Conservation (phyloP, 2,797 vertebrate species). For the Pachyuromys duprasi region DNA sequence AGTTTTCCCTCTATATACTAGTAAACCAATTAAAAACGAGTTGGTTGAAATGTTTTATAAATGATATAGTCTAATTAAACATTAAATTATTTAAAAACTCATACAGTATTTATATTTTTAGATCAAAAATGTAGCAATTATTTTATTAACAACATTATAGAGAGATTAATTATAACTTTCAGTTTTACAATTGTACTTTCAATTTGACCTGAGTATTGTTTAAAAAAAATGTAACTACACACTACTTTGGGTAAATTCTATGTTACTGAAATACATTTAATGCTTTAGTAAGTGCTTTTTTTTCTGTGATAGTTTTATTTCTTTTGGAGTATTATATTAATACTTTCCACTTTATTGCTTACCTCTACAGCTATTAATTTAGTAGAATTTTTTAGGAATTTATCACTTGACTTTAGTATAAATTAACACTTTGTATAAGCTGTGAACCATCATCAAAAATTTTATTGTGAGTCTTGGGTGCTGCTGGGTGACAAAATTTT, state of each 20-base stretch:
- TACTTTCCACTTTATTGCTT: background rate
- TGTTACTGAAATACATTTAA: background rate
- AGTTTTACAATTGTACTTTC: conserved; percentile 60
- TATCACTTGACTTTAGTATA: conserved; percentile 60
- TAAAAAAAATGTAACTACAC: conserved; percentile 54
- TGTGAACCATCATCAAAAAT: background rate
- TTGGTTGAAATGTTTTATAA: conserved; percentile 9
- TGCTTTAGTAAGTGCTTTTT: conserved; percentile 7
- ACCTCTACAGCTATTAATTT: background rate
- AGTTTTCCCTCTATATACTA: background rate
- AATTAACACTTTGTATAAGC: background rate
- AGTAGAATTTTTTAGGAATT: background rate
- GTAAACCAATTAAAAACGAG: background rate
- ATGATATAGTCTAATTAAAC: background rate
- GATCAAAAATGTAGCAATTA: background rate
- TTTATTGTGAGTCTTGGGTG: background rate
- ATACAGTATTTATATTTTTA: background rate
- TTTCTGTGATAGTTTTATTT: conserved; percentile 47
- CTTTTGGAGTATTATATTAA: background rate
- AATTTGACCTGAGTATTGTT: conserved; percentile 10
- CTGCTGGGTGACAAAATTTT: background rate
- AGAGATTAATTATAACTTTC: conserved; percentile 25
- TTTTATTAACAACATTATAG: conserved; percentile 49
- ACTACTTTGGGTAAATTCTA: conserved; percentile 40
- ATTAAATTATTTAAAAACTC: background rate